Conservation (phyloP, 2,888 invertebrate genomes). For the Apamea anceps region DNA sequence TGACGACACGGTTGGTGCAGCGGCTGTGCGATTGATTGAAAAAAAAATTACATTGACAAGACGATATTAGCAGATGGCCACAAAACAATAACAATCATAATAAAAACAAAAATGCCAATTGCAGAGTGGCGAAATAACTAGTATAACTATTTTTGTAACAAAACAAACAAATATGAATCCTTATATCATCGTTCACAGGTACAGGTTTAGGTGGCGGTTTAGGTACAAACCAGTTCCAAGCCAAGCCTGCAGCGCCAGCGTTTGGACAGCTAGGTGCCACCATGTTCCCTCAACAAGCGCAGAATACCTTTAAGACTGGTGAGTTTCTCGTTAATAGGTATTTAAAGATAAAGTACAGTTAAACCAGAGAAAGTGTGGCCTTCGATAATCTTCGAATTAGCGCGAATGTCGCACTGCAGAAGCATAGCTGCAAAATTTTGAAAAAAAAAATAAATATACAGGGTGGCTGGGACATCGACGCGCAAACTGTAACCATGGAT, state of each 20-base stretch:
- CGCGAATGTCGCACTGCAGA: not conserved
- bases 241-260: conserved; percentile 79
- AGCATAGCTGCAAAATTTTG: too few relatives aligned
- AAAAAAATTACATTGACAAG: too few relatives aligned
- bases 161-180: not conserved
- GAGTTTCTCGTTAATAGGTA: not conserved
- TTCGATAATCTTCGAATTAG: not conserved
- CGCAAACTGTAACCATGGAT: too few relatives aligned
- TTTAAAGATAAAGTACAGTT: not conserved
- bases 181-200: conserved; percentile 64
- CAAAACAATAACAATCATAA: too few relatives aligned
- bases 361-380: not conserved
- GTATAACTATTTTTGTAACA: too few relatives aligned
- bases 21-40: too few relatives aligned
- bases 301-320: conserved; percentile 76
- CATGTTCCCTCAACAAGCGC: conserved; percentile 83
- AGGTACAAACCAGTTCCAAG: conserved; percentile 76
- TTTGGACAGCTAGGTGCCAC: conserved; percentile 75
- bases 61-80: too few relatives aligned
- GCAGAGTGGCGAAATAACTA: too few relatives aligned
- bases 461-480: too few relatives aligned
- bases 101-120: too few relatives aligned
- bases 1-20: too few relatives aligned
- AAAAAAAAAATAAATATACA: too few relatives aligned
- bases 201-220: conserved; percentile 80